A percentile compares a stretch with the other conserved stretches of the same genome.
phyloP scores from a whole-genome alignment of 1,140 invertebrate genomes.

The Chionoecetes opilio region DNA sequence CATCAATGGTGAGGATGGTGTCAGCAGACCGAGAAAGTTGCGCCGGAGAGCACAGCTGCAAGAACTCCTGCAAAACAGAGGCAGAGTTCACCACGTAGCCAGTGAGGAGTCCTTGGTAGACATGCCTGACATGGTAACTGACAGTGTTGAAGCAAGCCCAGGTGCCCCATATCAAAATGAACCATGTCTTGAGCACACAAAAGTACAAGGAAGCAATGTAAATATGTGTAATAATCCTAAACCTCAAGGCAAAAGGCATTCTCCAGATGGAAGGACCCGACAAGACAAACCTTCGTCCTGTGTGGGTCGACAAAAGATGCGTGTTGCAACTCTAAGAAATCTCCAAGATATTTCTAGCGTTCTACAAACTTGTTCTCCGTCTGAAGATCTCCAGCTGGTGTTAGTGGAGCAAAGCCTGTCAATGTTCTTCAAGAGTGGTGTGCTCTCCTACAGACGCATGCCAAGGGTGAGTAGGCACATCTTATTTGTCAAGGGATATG shows the following conservation, averaged over 20 bases:
- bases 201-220: too few species aligned
- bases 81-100: background rate
- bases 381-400: slow-evolving; percentile 72
- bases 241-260: slow-evolving; percentile 17
- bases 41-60: slow-evolving; percentile 72
- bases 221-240: background rate
- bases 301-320: slow-evolving; percentile 19
- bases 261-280: slow-evolving; percentile 22
- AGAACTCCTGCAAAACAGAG: slow-evolving; percentile 35
- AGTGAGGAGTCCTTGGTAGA: slow-evolving; percentile 65
- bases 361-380: slow-evolving; percentile 65
- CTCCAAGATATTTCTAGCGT: slow-evolving; percentile 57
- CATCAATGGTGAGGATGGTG: slow-evolving; percentile 71
- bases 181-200: background rate
- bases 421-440: slow-evolving; percentile 78
- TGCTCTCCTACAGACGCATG: slow-evolving; percentile 77
- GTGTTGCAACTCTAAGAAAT: slow-evolving; percentile 71
- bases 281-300: slow-evolving; percentile 39
- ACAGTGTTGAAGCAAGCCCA: too few species aligned
- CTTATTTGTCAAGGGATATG: too few species aligned
- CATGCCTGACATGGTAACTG: background rate
- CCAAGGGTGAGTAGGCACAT: slow-evolving; percentile 75
- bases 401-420: slow-evolving; percentile 63
- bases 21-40: slow-evolving; percentile 50
- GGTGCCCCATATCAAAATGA: too few species aligned